Evolutionary conservation across 92 coral and sea anemone species (phyloP).

Genomic region (Micromussa lordhowensis): DNA sequence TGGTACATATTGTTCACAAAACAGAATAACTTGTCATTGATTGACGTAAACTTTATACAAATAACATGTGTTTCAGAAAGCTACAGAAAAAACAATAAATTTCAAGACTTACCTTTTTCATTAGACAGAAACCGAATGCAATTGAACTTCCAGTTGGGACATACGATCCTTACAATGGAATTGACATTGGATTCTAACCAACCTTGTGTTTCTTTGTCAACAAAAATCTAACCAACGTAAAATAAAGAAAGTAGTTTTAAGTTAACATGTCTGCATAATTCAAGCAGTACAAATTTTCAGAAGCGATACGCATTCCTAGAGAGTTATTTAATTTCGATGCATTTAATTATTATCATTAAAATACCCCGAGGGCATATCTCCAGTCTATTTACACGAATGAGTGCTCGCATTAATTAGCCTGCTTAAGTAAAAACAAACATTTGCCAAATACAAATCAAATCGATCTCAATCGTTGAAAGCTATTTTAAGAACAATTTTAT

Average conservation of each 20-base stretch:
- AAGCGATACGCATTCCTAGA: not conserved
- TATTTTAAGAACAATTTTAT: not conserved
- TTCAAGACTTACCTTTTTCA: not conserved
- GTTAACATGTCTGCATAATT: not conserved
- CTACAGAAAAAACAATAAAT: not conserved
- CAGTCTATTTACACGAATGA: not conserved
- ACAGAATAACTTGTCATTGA: too few relatives aligned
- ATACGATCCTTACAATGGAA: not conserved
- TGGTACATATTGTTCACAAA: too few relatives aligned
- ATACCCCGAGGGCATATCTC: not conserved
- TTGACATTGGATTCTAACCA: not conserved
- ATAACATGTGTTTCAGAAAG: not conserved
- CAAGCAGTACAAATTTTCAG: not conserved
- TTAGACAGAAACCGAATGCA: conserved; percentile 27
- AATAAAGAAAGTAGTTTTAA: not conserved
- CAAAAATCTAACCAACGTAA: conserved; percentile 7
- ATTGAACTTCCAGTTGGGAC: conserved; percentile 32
- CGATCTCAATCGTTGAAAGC: not conserved
- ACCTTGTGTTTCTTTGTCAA: not conserved
- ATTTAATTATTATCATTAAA: too few relatives aligned
- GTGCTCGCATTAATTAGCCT: not conserved
- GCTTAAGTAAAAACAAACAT: not conserved
- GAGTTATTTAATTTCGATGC: not conserved
- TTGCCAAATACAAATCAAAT: not conserved
- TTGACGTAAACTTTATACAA: not conserved